A percentile compares a stretch with the other conserved stretches of the same genome.
These are phyloP conservation scores for Notothenia coriiceps DNA, from an alignment of 2,113 vertebrate species.

Conservation along the genomic window DNA sequence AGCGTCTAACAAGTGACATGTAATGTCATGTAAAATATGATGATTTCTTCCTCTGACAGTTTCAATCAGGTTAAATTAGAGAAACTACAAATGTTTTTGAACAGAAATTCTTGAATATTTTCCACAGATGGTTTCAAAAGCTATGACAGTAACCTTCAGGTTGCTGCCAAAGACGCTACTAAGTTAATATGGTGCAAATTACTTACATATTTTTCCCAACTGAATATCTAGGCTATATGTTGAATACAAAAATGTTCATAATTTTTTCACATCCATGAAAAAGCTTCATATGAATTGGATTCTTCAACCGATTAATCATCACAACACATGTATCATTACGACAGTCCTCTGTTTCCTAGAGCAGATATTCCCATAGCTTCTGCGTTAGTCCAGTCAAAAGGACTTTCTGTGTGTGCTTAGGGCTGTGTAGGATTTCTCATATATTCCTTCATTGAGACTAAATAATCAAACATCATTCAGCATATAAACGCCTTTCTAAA, in stretches of 20 bases:
- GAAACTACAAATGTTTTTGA: conserved; percentile 26
- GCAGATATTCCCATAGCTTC: background rate
- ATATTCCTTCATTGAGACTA: background rate
- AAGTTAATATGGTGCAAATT: conserved; percentile 26
- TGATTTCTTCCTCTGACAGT: background rate
- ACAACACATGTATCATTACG: too few relatives aligned
- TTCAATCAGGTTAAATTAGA: conserved; percentile 24
- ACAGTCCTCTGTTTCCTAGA: background rate
- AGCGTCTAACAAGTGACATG: too few relatives aligned
- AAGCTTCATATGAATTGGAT: too few relatives aligned
- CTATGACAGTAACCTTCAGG: conserved; percentile 39
- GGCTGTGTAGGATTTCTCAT: background rate
- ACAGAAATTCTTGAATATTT: conserved; percentile 20
- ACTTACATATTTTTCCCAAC: background rate
- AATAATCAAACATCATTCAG: background rate
- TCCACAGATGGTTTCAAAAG: conserved; percentile 47
- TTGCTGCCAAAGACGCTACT: conserved; percentile 21
- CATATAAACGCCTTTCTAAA: background rate
- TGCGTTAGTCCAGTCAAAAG: too few relatives aligned
- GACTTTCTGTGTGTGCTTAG: too few relatives aligned
- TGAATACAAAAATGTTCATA: background rate
- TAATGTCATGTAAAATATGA: too few relatives aligned
- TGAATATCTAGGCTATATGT: background rate
- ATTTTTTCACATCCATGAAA: too few relatives aligned
- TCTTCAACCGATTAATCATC: too few relatives aligned